A percentile compares a stretch with the other conserved stretches of the same genome.
Evolutionary conservation across 2,113 vertebrate species (phyloP).

Genomic region (Sebastes fasciatus): DNA sequence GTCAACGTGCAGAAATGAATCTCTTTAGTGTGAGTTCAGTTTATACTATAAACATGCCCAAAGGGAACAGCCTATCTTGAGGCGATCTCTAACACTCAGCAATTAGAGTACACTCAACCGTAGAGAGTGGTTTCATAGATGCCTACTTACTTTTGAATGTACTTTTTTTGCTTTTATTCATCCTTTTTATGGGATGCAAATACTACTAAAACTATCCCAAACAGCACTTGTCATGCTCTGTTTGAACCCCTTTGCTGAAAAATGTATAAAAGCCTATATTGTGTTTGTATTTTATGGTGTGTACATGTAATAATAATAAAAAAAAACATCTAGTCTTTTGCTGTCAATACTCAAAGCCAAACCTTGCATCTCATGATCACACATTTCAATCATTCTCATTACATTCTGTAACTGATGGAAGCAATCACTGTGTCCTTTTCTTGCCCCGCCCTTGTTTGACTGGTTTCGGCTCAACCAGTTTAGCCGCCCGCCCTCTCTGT

Average conservation of each 20-base stretch:
- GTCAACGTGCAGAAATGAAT: background rate
- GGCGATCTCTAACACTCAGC: constrained; percentile 12
- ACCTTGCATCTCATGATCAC: constrained; percentile 38
- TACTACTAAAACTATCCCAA: background rate
- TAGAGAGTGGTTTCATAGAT: background rate
- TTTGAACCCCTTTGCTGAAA: background rate
- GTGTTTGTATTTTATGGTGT: background rate
- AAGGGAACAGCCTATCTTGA: constrained; percentile 26
- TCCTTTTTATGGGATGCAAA: background rate
- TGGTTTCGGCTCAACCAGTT: constrained; percentile 89
- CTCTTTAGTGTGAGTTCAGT: constrained; percentile 32
- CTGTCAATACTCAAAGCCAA: background rate
- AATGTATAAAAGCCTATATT: background rate
- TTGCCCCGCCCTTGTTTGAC: constrained; percentile 81
- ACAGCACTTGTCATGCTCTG: background rate
- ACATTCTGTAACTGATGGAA: constrained; percentile 52
- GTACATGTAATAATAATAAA: background rate
- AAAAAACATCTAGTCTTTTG: too few relatives aligned
- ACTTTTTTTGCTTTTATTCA: background rate
- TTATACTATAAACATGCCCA: constrained; percentile 25
- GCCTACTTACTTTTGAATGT: background rate
- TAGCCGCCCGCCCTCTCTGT: constrained; percentile 81
- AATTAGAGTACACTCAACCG: background rate
- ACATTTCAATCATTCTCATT: constrained; percentile 72
- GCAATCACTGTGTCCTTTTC: constrained; percentile 60